phyloP scores from a whole-genome alignment of 2,113 vertebrate genomes.

The Peromyscus californicus region DNA sequence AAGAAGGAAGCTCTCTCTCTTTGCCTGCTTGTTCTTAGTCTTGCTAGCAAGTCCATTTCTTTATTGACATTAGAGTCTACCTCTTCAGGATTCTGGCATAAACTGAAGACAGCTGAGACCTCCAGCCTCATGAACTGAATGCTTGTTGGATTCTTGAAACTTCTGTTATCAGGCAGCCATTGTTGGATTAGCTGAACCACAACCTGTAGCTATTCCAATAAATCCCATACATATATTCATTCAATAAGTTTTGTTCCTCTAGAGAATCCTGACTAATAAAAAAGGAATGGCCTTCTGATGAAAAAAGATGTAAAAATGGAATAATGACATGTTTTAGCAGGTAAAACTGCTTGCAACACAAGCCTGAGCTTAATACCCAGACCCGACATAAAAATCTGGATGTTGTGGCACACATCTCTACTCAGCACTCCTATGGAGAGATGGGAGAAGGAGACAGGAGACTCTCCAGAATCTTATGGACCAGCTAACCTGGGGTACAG shows the following conservation, averaged over 20 bases:
- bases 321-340: not conserved
- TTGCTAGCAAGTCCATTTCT: not conserved
- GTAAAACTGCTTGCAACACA: not conserved
- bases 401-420: not conserved
- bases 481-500: not conserved
- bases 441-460: not conserved
- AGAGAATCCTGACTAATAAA: not conserved
- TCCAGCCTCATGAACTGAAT: not conserved
- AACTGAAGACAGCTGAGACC: not conserved
- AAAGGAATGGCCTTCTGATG: not conserved
- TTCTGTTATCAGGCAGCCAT: not conserved
- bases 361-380: not conserved
- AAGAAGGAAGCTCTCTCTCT: not conserved
- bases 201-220: not conserved
- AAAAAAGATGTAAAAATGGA: not conserved
- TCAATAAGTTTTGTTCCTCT: not conserved
- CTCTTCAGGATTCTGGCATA: not conserved
- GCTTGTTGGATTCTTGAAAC: not conserved
- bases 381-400: not conserved
- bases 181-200: not conserved
- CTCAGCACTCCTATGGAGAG: not conserved
- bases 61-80: not conserved
- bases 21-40: not conserved
- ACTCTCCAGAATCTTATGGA: not conserved
- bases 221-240: not conserved